These are phyloP conservation scores for Takifugu flavidus DNA, from an alignment of 2,113 vertebrate species.

Conservation along the genomic window DNA sequence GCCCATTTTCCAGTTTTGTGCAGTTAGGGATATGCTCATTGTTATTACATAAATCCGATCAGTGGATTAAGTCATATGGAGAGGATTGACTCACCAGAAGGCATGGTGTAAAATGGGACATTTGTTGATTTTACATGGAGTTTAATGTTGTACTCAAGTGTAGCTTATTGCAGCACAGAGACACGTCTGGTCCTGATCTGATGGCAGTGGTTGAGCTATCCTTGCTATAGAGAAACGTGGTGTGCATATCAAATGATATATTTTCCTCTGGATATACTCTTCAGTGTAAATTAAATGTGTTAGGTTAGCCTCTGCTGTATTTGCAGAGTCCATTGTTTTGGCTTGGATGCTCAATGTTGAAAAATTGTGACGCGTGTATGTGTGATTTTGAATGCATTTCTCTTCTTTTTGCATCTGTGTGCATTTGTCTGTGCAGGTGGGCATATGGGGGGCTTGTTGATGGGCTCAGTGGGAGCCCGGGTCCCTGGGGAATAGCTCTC, in stretches of 20 bases:
- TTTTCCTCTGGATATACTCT: slow-evolving; percentile 25
- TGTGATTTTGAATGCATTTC: slow-evolving; percentile 30
- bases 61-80: slow-evolving; percentile 12
- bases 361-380: slow-evolving; percentile 39
- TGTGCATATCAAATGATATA: slow-evolving; percentile 28
- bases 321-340: slow-evolving; percentile 18
- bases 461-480: slow-evolving; percentile 76
- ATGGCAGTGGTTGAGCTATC: slow-evolving; percentile 18
- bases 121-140: slow-evolving; percentile 21
- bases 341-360: slow-evolving; percentile 59
- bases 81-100: slow-evolving; percentile 11
- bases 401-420: slow-evolving; percentile 21
- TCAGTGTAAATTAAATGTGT: slow-evolving; percentile 39
- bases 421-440: slow-evolving; percentile 32
- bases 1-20: slow-evolving; percentile 6
- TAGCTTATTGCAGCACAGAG: slow-evolving; percentile 12
- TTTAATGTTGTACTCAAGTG: not conserved
- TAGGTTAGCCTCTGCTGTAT: slow-evolving; percentile 15
- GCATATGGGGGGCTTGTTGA: slow-evolving; percentile 62
- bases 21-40: slow-evolving; percentile 5
- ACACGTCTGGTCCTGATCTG: slow-evolving; percentile 15
- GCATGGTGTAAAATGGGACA: slow-evolving; percentile 9
- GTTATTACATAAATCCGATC: slow-evolving; percentile 18
- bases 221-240: slow-evolving; percentile 32
- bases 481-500: slow-evolving; percentile 78